Conservation (phyloP, 2,888 invertebrate genomes). For the Tridacna gigas region DNA sequence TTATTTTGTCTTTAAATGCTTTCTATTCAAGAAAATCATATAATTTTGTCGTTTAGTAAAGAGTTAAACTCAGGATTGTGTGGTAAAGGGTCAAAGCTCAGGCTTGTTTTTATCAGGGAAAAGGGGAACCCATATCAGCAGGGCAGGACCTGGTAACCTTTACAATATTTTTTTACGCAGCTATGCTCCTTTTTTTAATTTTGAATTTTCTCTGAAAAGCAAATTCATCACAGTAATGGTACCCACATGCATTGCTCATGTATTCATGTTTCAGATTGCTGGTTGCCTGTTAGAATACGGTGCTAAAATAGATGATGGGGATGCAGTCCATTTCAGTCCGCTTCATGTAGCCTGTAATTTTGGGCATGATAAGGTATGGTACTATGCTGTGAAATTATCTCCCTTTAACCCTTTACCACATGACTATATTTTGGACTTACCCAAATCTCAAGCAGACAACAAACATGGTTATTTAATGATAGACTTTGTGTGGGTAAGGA, state of each 20-base stretch:
- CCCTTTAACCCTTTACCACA: neutral
- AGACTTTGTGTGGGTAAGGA: no score
- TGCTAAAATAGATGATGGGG: constrained; percentile 83
- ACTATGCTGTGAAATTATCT: neutral
- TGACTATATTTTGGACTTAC: neutral
- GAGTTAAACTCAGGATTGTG: no score
- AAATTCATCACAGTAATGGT: neutral
- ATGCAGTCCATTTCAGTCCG: constrained; percentile 85
- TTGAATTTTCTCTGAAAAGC: neutral
- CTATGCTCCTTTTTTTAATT: no score
- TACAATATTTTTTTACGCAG: neutral
- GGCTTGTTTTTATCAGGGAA: no score
- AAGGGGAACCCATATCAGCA: no score
- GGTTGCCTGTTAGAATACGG: constrained; percentile 82
- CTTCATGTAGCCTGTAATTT: constrained; percentile 86
- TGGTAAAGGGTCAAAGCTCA: no score
- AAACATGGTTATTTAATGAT: no score
- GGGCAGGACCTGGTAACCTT: no score
- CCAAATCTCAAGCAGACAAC: neutral
- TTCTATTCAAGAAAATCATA: no score
- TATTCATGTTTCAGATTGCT: constrained; percentile 72
- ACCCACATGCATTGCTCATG: neutral
- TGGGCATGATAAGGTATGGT: constrained; percentile 85
- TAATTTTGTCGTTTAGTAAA: no score
- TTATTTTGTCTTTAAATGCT: no score